These are phyloP conservation scores for Psittacula echo DNA, from an alignment of 2,797 vertebrate species.

Conservation along the genomic window DNA sequence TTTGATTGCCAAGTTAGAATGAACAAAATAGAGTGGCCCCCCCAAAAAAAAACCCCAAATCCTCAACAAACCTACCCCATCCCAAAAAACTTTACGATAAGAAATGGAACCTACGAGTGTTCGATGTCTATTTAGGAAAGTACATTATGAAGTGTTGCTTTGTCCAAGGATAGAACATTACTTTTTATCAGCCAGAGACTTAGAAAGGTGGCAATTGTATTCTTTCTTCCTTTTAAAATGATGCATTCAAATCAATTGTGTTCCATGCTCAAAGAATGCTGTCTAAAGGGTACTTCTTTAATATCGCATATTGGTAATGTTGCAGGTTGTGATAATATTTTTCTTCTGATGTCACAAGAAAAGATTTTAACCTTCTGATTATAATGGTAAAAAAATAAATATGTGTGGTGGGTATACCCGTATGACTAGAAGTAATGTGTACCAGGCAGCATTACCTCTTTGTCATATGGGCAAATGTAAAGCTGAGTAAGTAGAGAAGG, in stretches of 20 bases:
- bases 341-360: not conserved
- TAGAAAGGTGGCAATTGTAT: not conserved
- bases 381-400: not conserved
- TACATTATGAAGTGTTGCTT: not conserved
- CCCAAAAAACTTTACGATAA: conserved; percentile 25
- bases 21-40: conserved; percentile 66
- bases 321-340: not conserved
- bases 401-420: not conserved
- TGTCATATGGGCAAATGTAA: not conserved
- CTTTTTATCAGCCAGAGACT: not conserved
- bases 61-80: not conserved
- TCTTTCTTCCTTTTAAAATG: not conserved
- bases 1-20: conserved; percentile 90
- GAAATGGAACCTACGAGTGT: conserved; percentile 1
- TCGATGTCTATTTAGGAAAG: conserved; percentile 25
- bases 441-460: not conserved
- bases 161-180: not conserved
- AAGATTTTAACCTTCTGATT: not conserved
- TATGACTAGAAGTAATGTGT: not conserved
- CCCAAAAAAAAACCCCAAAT: not conserved
- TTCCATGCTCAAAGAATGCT: not conserved
- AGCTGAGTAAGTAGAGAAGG: not conserved
- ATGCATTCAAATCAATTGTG: not conserved
- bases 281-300: not conserved
- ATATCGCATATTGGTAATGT: not conserved